Percentiles rank a stretch among this genome's conserved stretches.
Evolutionary conservation across 2,113 vertebrate genomes (phyloP).

Genomic region (Anguilla rostrata): DNA sequence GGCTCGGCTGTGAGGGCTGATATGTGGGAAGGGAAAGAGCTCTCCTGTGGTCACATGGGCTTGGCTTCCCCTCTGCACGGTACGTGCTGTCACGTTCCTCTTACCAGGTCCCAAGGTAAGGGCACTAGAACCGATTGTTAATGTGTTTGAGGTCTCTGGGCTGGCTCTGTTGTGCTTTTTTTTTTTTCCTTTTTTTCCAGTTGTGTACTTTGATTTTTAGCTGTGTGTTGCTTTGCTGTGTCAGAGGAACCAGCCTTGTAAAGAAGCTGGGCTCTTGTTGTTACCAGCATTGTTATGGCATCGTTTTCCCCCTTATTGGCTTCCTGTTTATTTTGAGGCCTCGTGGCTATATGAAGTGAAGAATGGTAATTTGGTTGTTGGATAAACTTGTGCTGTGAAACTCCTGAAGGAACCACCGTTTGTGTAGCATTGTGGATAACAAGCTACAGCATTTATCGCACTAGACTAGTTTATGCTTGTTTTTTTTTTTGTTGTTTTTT

Average conservation of each 20-base stretch:
- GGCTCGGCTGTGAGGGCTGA: background rate
- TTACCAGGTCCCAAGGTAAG: slow-evolving; percentile 13
- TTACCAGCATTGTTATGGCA: background rate
- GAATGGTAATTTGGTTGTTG: background rate
- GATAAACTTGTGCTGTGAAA: background rate
- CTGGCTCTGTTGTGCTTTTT: background rate
- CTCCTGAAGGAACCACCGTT: background rate
- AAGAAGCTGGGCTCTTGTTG: background rate
- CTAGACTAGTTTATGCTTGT: background rate
- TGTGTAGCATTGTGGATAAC: background rate
- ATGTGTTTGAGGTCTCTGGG: background rate
- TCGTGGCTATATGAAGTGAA: slow-evolving; percentile 4
- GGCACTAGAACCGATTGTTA: slow-evolving; percentile 8
- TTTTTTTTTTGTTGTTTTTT: background rate
- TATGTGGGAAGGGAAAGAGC: background rate
- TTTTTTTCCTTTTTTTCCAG: no score
- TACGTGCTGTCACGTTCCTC: slow-evolving; percentile 14
- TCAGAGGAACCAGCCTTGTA: background rate
- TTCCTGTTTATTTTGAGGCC: slow-evolving; percentile 17
- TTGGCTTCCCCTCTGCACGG: background rate
- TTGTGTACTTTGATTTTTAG: background rate
- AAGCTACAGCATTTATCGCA: background rate
- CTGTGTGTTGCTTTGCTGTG: background rate
- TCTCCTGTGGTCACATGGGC: background rate
- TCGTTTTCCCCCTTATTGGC: slow-evolving; percentile 13